Conservation (phyloP, 2,888 invertebrate species). For the Callinectes sapidus region DNA sequence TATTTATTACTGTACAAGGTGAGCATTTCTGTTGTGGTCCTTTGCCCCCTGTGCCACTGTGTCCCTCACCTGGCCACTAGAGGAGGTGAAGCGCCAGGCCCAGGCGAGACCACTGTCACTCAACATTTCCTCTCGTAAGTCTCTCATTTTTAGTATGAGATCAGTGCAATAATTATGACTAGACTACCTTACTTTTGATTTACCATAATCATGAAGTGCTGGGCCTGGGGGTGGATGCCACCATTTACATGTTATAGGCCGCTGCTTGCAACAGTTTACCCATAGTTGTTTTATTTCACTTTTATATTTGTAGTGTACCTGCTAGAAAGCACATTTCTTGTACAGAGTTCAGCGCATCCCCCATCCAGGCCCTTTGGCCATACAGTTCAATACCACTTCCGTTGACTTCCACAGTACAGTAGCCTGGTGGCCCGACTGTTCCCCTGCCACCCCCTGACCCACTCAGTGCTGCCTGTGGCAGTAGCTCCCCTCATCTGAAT, state of each 20-base stretch:
- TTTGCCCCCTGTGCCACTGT: conserved; percentile 53
- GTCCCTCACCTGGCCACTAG: conserved; percentile 65
- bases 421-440: conserved; percentile 62
- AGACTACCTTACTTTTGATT: conserved; percentile 68
- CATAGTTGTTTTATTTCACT: conserved; percentile 70
- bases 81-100: conserved; percentile 71
- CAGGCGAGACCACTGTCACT: conserved; percentile 71
- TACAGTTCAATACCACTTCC: conserved; percentile 70
- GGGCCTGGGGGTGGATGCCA: conserved; percentile 70
- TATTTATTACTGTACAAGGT: conserved; percentile 47
- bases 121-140: conserved; percentile 69
- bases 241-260: conserved; percentile 71
- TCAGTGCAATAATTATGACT: conserved; percentile 71
- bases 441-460: conserved; percentile 64
- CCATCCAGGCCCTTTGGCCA: conserved; percentile 65
- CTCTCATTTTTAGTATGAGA: conserved; percentile 70
- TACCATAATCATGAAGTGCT: conserved; percentile 64
- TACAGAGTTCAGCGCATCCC: conserved; percentile 69
- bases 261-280: conserved; percentile 70
- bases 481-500: conserved; percentile 61
- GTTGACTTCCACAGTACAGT: conserved; percentile 71
- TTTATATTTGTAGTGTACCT: conserved; percentile 70
- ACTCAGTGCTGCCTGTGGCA: conserved; percentile 63
- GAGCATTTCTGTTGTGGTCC: conserved; percentile 60
- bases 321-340: conserved; percentile 71